Evolutionary conservation across 2,113 vertebrate species (phyloP).

Genomic region (Pluvialis apricaria): DNA sequence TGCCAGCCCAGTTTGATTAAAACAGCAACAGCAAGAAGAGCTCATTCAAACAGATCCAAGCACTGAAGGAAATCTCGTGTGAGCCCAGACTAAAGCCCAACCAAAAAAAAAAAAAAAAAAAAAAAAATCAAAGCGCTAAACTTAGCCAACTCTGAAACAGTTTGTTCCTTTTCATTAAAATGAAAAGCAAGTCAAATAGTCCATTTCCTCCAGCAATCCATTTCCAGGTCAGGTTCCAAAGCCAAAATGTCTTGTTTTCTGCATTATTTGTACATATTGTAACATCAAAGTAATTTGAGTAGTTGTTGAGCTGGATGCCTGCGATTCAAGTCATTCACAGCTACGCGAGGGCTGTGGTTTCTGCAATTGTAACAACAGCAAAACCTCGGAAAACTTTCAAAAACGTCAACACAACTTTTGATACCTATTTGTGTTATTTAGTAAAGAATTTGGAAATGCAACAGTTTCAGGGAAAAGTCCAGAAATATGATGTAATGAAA

Average conservation of each 20-base stretch:
- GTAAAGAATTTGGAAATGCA: neutral
- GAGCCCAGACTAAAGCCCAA: neutral
- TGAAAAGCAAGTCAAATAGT: neutral
- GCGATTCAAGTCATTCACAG: neutral
- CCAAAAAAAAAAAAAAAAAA: neutral
- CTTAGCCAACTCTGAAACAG: neutral
- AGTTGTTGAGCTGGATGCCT: neutral
- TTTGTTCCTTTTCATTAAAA: neutral
- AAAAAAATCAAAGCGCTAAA: neutral
- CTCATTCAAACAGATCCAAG: neutral
- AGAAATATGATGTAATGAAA: neutral
- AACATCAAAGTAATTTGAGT: neutral
- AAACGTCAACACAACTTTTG: neutral
- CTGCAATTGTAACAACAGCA: neutral
- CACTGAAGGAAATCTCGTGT: neutral
- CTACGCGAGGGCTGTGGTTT: neutral
- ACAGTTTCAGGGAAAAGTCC: neutral
- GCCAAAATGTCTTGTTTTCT: conserved; percentile 9
- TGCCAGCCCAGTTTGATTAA: neutral
- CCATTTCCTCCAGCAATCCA: neutral
- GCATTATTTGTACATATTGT: neutral
- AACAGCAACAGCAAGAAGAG: neutral
- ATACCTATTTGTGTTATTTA: neutral
- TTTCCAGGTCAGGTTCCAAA: conserved; percentile 8
- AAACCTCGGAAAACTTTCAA: neutral